Evolutionary conservation across 1,140 invertebrate genomes (phyloP).

Genomic region (Drosophila guanche): DNA sequence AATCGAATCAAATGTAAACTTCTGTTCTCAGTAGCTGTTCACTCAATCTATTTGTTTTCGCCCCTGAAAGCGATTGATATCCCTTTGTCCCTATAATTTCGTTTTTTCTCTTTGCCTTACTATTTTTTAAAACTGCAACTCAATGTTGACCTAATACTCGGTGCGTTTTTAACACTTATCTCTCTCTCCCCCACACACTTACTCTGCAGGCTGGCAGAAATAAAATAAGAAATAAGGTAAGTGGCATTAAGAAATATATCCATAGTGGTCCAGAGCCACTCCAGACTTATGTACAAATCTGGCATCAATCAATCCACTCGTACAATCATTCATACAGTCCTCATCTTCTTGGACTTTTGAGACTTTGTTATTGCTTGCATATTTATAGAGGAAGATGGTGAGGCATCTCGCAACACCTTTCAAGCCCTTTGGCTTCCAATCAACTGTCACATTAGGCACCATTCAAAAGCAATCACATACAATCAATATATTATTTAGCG

Average conservation of each 20-base stretch:
- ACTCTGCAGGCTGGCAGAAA: background rate
- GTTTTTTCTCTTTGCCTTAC: constrained; percentile 1
- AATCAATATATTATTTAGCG: constrained; percentile 11
- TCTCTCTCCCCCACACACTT: background rate
- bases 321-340: constrained; percentile 7
- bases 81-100: constrained; percentile 1
- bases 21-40: constrained; percentile 11
- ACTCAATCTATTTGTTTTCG: constrained; percentile 30
- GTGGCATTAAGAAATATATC: background rate
- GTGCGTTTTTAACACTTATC: background rate
- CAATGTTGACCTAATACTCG: constrained; percentile 27
- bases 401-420: background rate
- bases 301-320: constrained; percentile 5
- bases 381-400: constrained; percentile 7
- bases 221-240: background rate
- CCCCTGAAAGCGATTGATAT: constrained; percentile 13
- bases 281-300: too few relatives aligned
- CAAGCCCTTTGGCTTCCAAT: background rate
- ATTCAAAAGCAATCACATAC: constrained; percentile 28
- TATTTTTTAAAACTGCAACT: constrained; percentile 16
- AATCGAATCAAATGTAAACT: constrained; percentile 30
- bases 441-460: constrained; percentile 34
- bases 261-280: too few relatives aligned
- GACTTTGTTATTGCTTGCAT: background rate
- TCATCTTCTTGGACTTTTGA: constrained; percentile 2